A percentile compares a stretch with the other conserved stretches of the same genome.
Conservation (phyloP, 2,888 invertebrate genomes). For the Anorthoa munda region DNA sequence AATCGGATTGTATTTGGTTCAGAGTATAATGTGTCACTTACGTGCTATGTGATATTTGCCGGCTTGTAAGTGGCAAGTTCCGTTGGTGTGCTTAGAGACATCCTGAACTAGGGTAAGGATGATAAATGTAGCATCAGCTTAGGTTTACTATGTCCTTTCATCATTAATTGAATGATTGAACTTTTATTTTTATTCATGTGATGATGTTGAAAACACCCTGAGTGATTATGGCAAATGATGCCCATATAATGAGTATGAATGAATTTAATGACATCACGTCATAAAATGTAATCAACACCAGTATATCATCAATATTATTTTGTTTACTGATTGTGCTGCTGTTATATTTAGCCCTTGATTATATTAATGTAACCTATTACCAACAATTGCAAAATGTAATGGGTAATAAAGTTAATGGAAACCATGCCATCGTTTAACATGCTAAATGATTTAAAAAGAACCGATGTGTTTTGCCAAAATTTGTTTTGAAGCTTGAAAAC, state of each 20-base stretch:
- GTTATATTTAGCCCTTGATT: too few species aligned
- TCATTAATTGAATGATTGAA: neutral
- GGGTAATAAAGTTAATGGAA: too few species aligned
- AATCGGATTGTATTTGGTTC: constrained; percentile 53
- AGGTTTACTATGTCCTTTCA: neutral
- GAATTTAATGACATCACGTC: neutral
- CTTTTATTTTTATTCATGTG: neutral
- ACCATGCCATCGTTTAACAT: neutral
- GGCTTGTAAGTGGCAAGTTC: constrained; percentile 32
- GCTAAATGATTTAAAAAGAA: neutral
- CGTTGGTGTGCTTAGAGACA: neutral
- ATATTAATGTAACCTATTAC: too few species aligned
- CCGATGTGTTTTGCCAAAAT: too few species aligned
- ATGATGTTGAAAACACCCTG: neutral
- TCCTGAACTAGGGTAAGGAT: neutral
- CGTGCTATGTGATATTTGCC: constrained; percentile 36
- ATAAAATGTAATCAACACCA: neutral
- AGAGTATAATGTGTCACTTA: constrained; percentile 41
- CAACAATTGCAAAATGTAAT: too few species aligned
- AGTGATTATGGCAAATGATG: too few species aligned
- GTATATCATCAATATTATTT: neutral
- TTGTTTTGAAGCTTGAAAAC: neutral
- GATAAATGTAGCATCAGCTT: neutral
- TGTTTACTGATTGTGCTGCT: neutral
- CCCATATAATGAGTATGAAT: neutral